phyloP scores from a whole-genome alignment of 2,888 invertebrate genomes.

The Halictus ligatus region DNA sequence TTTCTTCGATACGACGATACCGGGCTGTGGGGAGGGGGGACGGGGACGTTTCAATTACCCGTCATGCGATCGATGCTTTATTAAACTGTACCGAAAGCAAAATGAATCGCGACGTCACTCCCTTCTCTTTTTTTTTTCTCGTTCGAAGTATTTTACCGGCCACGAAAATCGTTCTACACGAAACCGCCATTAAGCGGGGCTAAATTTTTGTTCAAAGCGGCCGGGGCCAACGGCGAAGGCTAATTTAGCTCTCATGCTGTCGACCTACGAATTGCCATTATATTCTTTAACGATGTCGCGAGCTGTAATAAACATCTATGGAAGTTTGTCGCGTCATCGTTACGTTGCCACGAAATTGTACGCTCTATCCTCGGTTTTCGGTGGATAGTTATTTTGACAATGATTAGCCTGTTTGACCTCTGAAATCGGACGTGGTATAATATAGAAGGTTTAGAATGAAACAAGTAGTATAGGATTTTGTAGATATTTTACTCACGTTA shows the following conservation, averaged over 20 bases:
- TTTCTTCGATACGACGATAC: neutral
- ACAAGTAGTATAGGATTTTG: neutral
- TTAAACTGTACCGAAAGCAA: constrained; percentile 7
- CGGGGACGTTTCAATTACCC: neutral
- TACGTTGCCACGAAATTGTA: neutral
- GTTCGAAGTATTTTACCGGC: neutral
- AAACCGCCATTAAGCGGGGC: constrained; percentile 36
- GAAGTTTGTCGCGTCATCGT: constrained; percentile 34
- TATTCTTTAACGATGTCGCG: constrained; percentile 34
- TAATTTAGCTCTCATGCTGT: constrained; percentile 41
- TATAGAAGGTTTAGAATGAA: neutral
- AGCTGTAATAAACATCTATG: constrained; percentile 31
- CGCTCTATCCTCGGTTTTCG: no score
- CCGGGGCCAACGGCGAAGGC: constrained; percentile 5
- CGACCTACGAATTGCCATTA: constrained; percentile 40
- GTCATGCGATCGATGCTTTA: neutral
- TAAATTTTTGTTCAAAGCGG: constrained; percentile 21
- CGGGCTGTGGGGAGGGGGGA: neutral
- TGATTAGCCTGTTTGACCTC: neutral
- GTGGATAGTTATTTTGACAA: neutral
- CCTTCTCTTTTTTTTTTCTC: neutral
- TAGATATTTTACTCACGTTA: neutral
- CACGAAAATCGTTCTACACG: constrained; percentile 28
- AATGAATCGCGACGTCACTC: neutral
- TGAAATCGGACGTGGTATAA: neutral